Percentiles rank a stretch among this genome's conserved stretches.
Evolutionary conservation across 2,113 vertebrate genomes (phyloP).

Genomic region (Myiozetetes cayanensis): DNA sequence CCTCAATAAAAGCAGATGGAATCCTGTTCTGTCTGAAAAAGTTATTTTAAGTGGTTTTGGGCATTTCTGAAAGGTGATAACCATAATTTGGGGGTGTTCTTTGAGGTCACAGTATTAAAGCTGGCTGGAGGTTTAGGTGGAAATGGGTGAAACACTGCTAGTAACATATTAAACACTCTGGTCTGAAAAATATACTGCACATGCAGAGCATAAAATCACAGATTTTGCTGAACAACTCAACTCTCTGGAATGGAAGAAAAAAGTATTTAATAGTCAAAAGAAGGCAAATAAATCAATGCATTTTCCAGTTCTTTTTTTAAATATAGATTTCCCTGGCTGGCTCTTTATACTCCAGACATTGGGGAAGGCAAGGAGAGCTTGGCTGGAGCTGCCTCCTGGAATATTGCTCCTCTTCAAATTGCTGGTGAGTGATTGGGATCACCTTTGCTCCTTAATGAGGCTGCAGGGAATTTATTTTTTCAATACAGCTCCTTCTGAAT

Average conservation of each 20-base stretch:
- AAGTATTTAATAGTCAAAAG: background rate
- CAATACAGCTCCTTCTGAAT: background rate
- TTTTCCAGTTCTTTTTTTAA: background rate
- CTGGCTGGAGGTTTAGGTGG: background rate
- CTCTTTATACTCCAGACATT: background rate
- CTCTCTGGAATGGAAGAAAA: background rate
- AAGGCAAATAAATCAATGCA: background rate
- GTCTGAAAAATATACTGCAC: background rate
- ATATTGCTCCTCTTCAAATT: background rate
- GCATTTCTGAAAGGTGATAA: background rate
- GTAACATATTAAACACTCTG: background rate
- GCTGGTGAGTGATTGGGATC: background rate
- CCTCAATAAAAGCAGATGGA: background rate
- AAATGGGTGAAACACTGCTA: background rate
- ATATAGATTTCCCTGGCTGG: background rate
- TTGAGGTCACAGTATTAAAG: background rate
- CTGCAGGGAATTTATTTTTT: background rate
- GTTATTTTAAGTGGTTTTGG: background rate
- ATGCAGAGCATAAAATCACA: background rate
- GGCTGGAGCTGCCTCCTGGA: background rate
- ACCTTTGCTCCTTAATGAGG: background rate
- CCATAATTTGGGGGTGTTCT: background rate
- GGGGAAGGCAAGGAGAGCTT: background rate
- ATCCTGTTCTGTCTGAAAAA: background rate
- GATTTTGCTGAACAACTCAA: background rate